Evolutionary conservation across 2,113 vertebrate species (phyloP).

Genomic region (Pachycephala philippinensis): DNA sequence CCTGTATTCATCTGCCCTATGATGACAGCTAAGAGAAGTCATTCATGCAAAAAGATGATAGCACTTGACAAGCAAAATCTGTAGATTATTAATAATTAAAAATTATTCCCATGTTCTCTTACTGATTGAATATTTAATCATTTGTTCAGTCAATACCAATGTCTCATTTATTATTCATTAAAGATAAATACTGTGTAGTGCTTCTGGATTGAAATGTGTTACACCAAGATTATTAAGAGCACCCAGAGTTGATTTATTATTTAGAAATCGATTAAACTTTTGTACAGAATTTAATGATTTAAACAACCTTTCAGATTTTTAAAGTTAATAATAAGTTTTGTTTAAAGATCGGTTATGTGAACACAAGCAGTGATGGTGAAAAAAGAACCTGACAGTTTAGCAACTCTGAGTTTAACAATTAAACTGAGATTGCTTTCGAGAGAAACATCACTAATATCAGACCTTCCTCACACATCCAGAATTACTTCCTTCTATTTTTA

Average conservation of each 20-base stretch:
- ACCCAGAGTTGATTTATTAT: slow-evolving; percentile 72
- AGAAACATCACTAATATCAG: background rate
- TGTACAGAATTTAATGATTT: slow-evolving; percentile 60
- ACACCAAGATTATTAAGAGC: slow-evolving; percentile 67
- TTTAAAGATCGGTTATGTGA: background rate
- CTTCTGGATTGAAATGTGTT: slow-evolving; percentile 68
- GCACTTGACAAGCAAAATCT: slow-evolving; percentile 68
- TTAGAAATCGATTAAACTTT: slow-evolving; percentile 73
- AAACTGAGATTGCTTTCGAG: background rate
- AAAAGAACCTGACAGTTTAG: background rate
- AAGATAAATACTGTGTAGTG: slow-evolving; percentile 77
- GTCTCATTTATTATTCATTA: slow-evolving; percentile 81
- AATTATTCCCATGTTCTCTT: slow-evolving; percentile 72
- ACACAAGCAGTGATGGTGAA: background rate
- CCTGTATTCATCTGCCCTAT: slow-evolving; percentile 36
- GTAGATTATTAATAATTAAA: slow-evolving; percentile 78
- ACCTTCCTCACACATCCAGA: background rate
- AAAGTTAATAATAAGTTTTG: slow-evolving; percentile 43
- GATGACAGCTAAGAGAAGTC: slow-evolving; percentile 52
- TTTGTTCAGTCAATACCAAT: slow-evolving; percentile 76
- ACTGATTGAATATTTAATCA: slow-evolving; percentile 81
- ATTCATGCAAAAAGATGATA: slow-evolving; percentile 61
- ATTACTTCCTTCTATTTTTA: background rate
- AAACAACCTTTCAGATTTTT: slow-evolving; percentile 43
- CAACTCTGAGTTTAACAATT: background rate